Evolutionary conservation across 2,888 invertebrate species (phyloP).

Genomic region (Phorcus lineatus): DNA sequence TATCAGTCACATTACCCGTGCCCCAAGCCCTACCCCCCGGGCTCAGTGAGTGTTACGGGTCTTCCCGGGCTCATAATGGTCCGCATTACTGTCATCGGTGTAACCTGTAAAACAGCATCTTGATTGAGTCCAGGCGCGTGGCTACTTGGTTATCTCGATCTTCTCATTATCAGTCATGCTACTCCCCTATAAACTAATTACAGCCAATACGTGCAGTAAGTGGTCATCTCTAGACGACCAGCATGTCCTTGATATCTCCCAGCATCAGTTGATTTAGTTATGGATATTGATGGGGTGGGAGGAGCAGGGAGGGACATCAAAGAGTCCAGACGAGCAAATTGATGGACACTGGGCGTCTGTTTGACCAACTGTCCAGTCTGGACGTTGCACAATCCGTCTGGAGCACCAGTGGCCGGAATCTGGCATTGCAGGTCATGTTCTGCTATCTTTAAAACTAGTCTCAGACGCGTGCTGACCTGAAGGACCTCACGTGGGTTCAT

Average conservation of each 20-base stretch:
- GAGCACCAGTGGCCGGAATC: too few species aligned
- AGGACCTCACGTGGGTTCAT: neutral
- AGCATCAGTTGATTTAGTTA: neutral
- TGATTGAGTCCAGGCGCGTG: conserved; percentile 19
- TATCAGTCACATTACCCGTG: too few species aligned
- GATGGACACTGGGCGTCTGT: neutral
- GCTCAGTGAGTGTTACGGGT: neutral
- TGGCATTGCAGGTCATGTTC: too few species aligned
- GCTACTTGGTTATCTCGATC: neutral
- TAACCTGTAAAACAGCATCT: conserved; percentile 12
- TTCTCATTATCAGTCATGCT: conserved; percentile 9
- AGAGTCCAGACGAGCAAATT: conserved; percentile 5
- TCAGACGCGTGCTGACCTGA: neutral
- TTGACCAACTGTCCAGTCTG: neutral
- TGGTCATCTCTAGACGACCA: conserved; percentile 1
- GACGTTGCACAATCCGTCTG: neutral
- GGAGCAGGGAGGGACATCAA: neutral
- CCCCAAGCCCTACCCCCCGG: too few species aligned
- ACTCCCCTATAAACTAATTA: conserved; percentile 19
- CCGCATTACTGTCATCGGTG: neutral
- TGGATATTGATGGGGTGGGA: neutral
- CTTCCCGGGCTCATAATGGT: neutral
- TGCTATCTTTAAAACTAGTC: neutral
- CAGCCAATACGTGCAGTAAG: neutral
- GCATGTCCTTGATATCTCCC: neutral